Conservation (phyloP, 2,888 invertebrate species). For the Torymus tubicola region DNA sequence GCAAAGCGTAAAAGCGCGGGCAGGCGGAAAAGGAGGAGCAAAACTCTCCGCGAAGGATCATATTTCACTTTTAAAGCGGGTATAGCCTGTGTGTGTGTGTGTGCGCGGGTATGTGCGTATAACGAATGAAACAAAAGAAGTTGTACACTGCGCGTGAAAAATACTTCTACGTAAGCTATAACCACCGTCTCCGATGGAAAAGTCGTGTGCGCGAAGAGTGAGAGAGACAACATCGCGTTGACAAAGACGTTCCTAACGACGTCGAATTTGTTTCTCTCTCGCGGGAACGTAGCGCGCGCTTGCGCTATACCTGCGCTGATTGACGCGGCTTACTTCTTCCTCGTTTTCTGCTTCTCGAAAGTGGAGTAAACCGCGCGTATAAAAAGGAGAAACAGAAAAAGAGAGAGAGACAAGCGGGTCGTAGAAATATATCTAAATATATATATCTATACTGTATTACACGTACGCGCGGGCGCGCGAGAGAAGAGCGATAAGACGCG, state of each 20-base stretch:
- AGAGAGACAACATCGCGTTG: too few species aligned
- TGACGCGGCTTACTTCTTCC: background rate
- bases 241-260: conserved; percentile 12
- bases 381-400: too few species aligned
- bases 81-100: background rate
- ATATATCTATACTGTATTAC: too few species aligned
- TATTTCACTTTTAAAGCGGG: conserved; percentile 20
- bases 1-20: background rate
- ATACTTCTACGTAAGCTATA: background rate
- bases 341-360: background rate
- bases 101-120: background rate
- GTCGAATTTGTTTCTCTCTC: conserved; percentile 23
- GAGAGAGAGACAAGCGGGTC: too few species aligned
- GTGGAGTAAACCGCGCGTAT: background rate
- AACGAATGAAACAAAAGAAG: conserved; percentile 18
- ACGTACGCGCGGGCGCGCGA: too few species aligned
- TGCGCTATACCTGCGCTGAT: background rate
- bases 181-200: background rate
- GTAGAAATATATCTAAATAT: too few species aligned
- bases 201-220: background rate
- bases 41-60: conserved; percentile 26
- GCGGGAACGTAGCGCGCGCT: too few species aligned
- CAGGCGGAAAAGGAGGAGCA: background rate
- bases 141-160: conserved; percentile 13
- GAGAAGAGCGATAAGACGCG: conserved; percentile 29